Evolutionary conservation across 2,888 invertebrate genomes (phyloP).

Genomic region (Monoplex corrugatus): DNA sequence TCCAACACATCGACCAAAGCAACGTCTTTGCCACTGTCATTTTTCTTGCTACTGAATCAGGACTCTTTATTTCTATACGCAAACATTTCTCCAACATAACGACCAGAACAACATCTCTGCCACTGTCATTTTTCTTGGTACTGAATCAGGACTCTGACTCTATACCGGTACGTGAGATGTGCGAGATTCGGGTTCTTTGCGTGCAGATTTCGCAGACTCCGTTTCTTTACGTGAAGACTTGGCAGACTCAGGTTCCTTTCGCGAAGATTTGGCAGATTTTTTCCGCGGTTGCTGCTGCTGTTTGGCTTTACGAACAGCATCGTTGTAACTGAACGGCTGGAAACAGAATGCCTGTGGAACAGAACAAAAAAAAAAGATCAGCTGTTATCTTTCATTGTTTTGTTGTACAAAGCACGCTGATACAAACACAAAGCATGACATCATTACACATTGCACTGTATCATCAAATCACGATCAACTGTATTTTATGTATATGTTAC

Average conservation of each 20-base stretch:
- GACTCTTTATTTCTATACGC: too few relatives aligned
- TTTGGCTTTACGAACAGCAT: conserved; percentile 56
- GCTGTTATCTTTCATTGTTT: too few relatives aligned
- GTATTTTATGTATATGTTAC: too few relatives aligned
- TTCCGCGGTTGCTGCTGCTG: conserved; percentile 51
- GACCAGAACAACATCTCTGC: background rate
- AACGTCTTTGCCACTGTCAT: too few relatives aligned
- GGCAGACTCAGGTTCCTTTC: conserved; percentile 27
- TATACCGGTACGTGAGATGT: background rate
- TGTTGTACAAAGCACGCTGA: too few relatives aligned
- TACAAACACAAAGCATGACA: too few relatives aligned
- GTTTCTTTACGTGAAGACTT: conserved; percentile 44
- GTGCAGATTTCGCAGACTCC: too few relatives aligned
- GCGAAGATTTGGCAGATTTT: conserved; percentile 44
- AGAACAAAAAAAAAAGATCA: too few relatives aligned
- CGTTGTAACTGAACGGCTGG: conserved; percentile 76
- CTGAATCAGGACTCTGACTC: background rate
- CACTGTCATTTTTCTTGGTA: background rate
- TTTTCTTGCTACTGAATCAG: too few relatives aligned
- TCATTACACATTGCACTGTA: too few relatives aligned
- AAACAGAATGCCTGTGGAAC: conserved; percentile 77
- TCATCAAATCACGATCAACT: too few relatives aligned
- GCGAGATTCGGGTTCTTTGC: conserved; percentile 13
- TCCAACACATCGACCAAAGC: too few relatives aligned
- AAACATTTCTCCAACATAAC: background rate